These are phyloP conservation scores for Sceliomorpha sp. DNA, from an alignment of 2,888 invertebrate species.

Conservation along the genomic window DNA sequence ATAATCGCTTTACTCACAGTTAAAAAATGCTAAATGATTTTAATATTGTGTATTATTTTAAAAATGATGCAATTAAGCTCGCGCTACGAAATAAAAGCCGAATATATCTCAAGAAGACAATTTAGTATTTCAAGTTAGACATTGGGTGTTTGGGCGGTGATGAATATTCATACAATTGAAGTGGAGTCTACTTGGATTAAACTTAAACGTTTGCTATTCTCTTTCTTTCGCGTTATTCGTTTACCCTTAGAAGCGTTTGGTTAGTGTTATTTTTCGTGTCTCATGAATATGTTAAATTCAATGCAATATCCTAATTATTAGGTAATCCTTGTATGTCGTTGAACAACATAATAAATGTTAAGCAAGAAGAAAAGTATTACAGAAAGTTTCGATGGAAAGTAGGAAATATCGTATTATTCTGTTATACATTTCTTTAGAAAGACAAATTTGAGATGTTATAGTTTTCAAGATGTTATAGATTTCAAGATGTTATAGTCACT, in stretches of 20 bases:
- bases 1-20: no score
- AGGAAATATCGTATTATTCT: no score
- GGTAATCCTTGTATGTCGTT: conserved; percentile 7
- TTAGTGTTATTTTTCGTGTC: conserved; percentile 17
- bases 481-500: no score
- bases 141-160: conserved; percentile 43
- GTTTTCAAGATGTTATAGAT: no score
- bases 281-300: conserved; percentile 45
- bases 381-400: no score
- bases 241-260: conserved; percentile 13
- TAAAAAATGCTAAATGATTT: conserved; percentile 28
- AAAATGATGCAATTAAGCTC: conserved; percentile 34
- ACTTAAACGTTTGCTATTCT: conserved; percentile 42
- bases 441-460: no score
- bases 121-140: conserved; percentile 57
- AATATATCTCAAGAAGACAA: conserved; percentile 33
- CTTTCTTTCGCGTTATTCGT: conserved; percentile 31
- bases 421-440: no score
- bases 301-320: conserved; percentile 30
- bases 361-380: no score
- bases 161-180: conserved; percentile 59
- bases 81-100: conserved; percentile 28
- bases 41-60: conserved; percentile 25
- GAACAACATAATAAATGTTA: neutral
- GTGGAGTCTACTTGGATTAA: conserved; percentile 46